A percentile compares a stretch with the other conserved stretches of the same genome.
Evolutionary conservation across 53 echinoderm and acorn worm species (phyloP).

Genomic region (Paracentrotus lividus): DNA sequence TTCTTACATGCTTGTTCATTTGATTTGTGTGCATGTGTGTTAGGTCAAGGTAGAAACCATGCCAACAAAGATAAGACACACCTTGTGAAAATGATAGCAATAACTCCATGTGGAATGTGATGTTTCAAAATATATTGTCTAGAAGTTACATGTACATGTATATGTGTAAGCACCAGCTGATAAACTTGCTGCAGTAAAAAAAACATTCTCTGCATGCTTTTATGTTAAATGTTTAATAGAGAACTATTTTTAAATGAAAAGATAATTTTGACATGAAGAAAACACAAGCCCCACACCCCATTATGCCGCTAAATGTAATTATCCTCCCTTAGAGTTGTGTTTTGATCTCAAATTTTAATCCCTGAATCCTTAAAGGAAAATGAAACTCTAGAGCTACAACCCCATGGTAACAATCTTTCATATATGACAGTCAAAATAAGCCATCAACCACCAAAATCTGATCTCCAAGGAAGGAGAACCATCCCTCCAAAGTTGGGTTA

Average conservation of each 20-base stretch:
- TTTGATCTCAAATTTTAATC: no score
- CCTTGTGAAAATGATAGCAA: conserved; percentile 12
- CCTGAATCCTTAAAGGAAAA: no score
- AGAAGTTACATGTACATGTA: neutral
- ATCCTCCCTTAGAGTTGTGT: no score
- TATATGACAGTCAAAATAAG: no score
- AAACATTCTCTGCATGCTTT: neutral
- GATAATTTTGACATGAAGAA: neutral
- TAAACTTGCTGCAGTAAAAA: neutral
- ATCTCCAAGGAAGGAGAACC: no score
- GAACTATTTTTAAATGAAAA: no score
- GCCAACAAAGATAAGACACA: neutral
- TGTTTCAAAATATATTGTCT: neutral
- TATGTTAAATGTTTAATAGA: neutral
- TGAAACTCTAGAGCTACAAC: no score
- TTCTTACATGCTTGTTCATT: neutral
- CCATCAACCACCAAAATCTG: no score
- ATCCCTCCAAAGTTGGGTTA: no score
- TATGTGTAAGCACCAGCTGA: neutral
- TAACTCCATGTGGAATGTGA: conserved; percentile 47
- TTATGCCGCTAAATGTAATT: no score
- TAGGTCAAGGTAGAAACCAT: neutral
- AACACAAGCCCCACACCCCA: no score
- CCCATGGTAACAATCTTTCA: no score
- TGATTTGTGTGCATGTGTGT: neutral